Evolutionary conservation across 2,888 invertebrate genomes (phyloP), one percentile per base, ranked within the genome.

Genomic region (Gastracanthus pulcherrimus): DNA sequence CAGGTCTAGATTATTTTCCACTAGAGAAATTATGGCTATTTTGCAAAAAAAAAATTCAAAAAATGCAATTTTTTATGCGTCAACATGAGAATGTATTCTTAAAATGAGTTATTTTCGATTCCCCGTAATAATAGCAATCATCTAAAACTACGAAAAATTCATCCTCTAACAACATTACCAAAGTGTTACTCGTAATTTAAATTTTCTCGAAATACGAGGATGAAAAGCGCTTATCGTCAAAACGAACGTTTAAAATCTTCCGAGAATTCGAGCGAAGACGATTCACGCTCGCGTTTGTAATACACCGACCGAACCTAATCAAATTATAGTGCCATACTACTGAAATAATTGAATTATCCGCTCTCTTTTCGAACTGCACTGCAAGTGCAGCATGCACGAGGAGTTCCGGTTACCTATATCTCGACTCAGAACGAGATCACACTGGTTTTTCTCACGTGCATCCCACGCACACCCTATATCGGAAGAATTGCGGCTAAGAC

Each of bases 271-370:
- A 51, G 9, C 11, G 23, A 51, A 51, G 23, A 51, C 16, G 7
- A 51, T 23, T 51, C 9, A 51, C 23, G 6, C 5, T 6, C 41
- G 5, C 41, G 41, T 41, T 51, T 19, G 48, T n/a, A 51, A 51
- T 1, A 1, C 6, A 3, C 1, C n/a, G n/a, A n/a, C n/a, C n/a
- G n/a, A n/a, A 23, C 29, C 1, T 70, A 70, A 70, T 67, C 29
- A 29, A 67, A 67, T 67, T 67, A 67, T 55, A 9, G n/a, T 41
- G 13, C 13, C n/a, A n/a, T n/a, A n/a, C n/a, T n/a, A n/a, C n/a
- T n/a, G n/a, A n/a, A 71, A 71, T 71, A 71, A 71, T 71, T 58
- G 23, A 62, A 60, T 45, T 74, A 74, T 45, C 62, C 31, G 45
- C n/a, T 45, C 62, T 62, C 45, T 48, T 74, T 74, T 45, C 34